Evolutionary conservation across 35 echinoderm and acorn worm genomes (phyloP).

Genomic region (Acanthaster planci): DNA sequence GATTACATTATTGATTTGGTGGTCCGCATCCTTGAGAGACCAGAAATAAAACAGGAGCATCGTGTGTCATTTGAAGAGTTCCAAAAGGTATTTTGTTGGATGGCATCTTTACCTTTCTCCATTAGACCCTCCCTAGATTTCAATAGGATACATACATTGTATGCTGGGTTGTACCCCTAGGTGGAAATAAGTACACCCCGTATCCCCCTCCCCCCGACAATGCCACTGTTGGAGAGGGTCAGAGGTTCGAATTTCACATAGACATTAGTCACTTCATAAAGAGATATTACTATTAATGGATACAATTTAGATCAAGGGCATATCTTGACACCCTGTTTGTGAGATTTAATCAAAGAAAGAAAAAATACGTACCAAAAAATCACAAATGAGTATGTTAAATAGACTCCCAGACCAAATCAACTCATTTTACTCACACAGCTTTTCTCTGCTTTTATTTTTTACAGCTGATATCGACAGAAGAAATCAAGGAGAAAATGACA

Average conservation of each 20-base stretch:
- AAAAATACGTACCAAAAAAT: not conserved
- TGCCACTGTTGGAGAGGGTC: too few species aligned
- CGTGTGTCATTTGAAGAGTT: conserved; percentile 43
- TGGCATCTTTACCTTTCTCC: not conserved
- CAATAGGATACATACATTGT: not conserved
- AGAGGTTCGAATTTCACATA: too few species aligned
- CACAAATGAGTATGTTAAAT: not conserved
- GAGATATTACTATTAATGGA: too few species aligned
- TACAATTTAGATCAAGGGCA: not conserved
- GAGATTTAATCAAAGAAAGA: not conserved
- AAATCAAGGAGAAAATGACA: conserved; percentile 56
- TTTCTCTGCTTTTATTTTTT: not conserved
- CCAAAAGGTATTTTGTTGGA: conserved; percentile 11
- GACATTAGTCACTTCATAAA: too few species aligned
- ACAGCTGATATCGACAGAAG: conserved; percentile 43
- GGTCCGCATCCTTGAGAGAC: conserved; percentile 31
- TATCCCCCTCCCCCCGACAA: too few species aligned
- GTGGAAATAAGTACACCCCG: too few species aligned
- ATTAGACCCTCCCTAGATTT: not conserved
- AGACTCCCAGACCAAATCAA: not conserved
- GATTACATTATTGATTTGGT: conserved; percentile 56
- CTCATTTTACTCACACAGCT: not conserved
- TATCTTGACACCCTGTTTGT: too few species aligned
- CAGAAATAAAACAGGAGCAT: conserved; percentile 27
- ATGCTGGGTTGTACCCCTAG: too few species aligned